These are phyloP conservation scores for Eupithecia pulchellata DNA, from an alignment of 2,888 invertebrate species.

Conservation along the genomic window DNA sequence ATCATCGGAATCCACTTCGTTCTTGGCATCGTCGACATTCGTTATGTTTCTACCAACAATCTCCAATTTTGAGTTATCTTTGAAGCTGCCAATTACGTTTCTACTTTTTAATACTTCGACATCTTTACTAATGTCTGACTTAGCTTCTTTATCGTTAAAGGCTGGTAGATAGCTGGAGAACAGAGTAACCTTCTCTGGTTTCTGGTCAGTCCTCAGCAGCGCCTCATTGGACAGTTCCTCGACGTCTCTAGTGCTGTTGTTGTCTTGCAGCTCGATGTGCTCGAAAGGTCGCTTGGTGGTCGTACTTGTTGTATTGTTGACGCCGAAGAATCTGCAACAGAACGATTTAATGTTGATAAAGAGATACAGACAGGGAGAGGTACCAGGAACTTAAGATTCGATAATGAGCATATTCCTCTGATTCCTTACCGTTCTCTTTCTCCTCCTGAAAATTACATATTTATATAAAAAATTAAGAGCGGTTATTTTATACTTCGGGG, in stretches of 20 bases:
- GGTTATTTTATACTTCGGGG: too few species aligned
- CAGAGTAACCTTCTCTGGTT: constrained; percentile 73
- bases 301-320: constrained; percentile 49
- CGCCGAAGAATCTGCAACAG: constrained; percentile 68
- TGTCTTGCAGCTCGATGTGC: constrained; percentile 43
- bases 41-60: not conserved
- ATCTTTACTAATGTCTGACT: not conserved
- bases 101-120: constrained; percentile 19
- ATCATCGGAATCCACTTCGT: constrained; percentile 49
- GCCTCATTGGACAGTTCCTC: constrained; percentile 71
- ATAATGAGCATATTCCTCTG: not conserved
- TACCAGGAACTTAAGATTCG: not conserved
- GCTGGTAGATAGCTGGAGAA: constrained; percentile 61
- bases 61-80: not conserved
- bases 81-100: not conserved
- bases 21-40: constrained; percentile 43
- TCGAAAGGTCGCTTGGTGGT: constrained; percentile 52
- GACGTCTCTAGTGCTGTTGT: constrained; percentile 61
- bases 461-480: too few species aligned
- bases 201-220: constrained; percentile 59
- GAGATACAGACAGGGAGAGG: not conserved
- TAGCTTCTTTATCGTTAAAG: not conserved
- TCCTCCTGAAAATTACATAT: not conserved
- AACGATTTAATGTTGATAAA: not conserved
- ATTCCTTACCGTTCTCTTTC: not conserved